Evolutionary conservation across 2,797 vertebrate species (phyloP), one percentile per base, ranked within the genome.

Genomic region (Acropternis orthonyx): DNA sequence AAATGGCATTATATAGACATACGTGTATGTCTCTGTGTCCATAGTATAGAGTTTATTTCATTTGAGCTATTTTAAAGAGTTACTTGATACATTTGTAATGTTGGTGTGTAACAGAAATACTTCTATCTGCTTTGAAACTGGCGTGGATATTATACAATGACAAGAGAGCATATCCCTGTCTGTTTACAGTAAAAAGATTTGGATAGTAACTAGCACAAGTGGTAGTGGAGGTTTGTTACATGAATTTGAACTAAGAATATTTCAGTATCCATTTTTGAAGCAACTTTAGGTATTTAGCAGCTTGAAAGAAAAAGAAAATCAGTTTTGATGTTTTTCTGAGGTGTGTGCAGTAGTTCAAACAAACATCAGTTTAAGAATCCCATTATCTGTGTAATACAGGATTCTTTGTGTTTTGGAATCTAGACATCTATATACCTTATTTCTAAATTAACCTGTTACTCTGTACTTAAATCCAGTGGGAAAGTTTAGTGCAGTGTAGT

Each of bases 371-470:
- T 43, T 74, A 54, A 56, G 43, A 79, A 56, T 63, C 17, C 10
- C 13, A 3, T 81, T 65, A 37, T 55, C 19, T 62, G 20, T 72
- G 54, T 73, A 55, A 37, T 20, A n/a, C 16, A 44, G 48, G 44
- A 79, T 46, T 43, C 24, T 46, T 59, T 23, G 51, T 11, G 15
- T 14, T 76, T 81, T 68, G 46, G 26, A 65, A 34, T 68, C 59
- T n/a, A 61, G 59, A 46, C 13, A 26, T 72, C 36, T 93, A 36
- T 51, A n/a, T 91, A 89, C 49, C 32, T 95, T 89, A 85, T 83
- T 93, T 96, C 80, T 92, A 91, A 93, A 85, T 85, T 89, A 94
- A 62, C 12, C 36, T 85, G 49, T 85, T 86, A 34, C 61, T 88
- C 56, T 90, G 36, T 81, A 18, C 55, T 81, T 85, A 61, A 87